Percentiles rank a stretch among this genome's conserved stretches.
Evolutionary conservation across 2,113 vertebrate genomes (phyloP).

Genomic region (Gallinago media): DNA sequence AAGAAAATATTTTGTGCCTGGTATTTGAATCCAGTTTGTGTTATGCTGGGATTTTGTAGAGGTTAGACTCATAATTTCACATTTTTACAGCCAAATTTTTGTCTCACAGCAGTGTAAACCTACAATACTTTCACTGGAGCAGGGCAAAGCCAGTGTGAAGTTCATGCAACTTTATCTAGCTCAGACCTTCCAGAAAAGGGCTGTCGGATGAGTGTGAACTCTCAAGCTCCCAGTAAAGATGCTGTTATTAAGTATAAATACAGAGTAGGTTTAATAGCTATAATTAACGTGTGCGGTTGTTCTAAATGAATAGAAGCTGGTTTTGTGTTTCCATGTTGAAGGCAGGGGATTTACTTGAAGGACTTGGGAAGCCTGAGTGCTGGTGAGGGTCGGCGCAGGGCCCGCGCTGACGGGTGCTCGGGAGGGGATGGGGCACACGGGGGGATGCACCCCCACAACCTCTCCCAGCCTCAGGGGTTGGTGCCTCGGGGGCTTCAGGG

Average conservation of each 20-base stretch:
- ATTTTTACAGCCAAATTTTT: not conserved
- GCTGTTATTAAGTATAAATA: conserved; percentile 57
- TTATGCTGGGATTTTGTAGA: not conserved
- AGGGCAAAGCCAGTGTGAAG: not conserved
- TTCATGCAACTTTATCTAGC: not conserved
- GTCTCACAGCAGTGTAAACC: not conserved
- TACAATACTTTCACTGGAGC: not conserved
- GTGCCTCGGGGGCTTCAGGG: not conserved
- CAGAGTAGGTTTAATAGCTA: conserved; percentile 40
- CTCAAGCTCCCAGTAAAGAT: conserved; percentile 34
- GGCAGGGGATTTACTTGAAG: not conserved
- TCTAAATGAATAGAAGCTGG: not conserved
- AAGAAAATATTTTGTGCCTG: conserved; percentile 19
- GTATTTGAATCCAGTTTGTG: not conserved
- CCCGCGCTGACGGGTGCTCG: not conserved
- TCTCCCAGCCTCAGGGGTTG: not conserved
- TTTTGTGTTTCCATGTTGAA: not conserved
- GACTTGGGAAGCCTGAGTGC: not conserved
- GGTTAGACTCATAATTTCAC: not conserved
- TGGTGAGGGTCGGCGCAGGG: not conserved
- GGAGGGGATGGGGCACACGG: rapidly evolving
- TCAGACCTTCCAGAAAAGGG: not conserved
- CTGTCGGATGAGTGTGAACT: conserved; percentile 16
- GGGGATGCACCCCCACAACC: not conserved
- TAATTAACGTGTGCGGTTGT: conserved; percentile 46